Percentiles rank a stretch among this genome's conserved stretches.
These are phyloP conservation scores for Drosophila stalkeri DNA, from an alignment of 2,888 invertebrate species.

Conservation along the genomic window DNA sequence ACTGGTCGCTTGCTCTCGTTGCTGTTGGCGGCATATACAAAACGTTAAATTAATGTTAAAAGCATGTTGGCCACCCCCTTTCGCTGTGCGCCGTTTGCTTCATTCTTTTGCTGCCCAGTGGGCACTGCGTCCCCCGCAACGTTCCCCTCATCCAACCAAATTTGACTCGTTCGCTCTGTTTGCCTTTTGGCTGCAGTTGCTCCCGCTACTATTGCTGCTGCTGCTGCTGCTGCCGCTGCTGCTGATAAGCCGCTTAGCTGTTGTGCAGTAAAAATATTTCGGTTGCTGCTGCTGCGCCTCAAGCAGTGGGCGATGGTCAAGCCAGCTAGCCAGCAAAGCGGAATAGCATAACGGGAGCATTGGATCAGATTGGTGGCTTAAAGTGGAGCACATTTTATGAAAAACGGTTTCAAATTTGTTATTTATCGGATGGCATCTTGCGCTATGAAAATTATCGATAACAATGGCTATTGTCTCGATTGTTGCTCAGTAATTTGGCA, in stretches of 20 bases:
- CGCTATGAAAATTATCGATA: conserved; percentile 11
- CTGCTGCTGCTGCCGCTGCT: conserved; percentile 4
- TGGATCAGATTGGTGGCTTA: conserved; percentile 40
- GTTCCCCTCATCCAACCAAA: not conserved
- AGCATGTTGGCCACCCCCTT: conserved; percentile 40
- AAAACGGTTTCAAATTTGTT: not conserved
- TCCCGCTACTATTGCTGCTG: conserved; percentile 8
- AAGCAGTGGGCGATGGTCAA: conserved; percentile 45
- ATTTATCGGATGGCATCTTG: conserved; percentile 9
- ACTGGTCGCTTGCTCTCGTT: conserved; percentile 10
- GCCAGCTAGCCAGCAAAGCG: conserved; percentile 37
- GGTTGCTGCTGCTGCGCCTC: conserved; percentile 34
- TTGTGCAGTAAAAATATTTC: conserved; percentile 65
- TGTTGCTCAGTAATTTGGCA: not conserved
- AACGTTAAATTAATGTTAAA: conserved; percentile 65
- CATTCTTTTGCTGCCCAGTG: conserved; percentile 32
- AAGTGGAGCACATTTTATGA: conserved; percentile 13
- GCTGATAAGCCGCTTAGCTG: conserved; percentile 69
- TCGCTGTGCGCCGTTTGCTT: conserved; percentile 11
- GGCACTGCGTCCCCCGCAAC: conserved; percentile 9
- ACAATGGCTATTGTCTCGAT: not conserved
- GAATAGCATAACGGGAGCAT: conserved; percentile 39
- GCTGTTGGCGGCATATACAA: conserved; percentile 44
- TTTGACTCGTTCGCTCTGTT: conserved; percentile 35
- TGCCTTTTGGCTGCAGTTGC: conserved; percentile 60